Evolutionary conservation across 2,113 vertebrate genomes (phyloP).

Genomic region (Anolis carolinensis): DNA sequence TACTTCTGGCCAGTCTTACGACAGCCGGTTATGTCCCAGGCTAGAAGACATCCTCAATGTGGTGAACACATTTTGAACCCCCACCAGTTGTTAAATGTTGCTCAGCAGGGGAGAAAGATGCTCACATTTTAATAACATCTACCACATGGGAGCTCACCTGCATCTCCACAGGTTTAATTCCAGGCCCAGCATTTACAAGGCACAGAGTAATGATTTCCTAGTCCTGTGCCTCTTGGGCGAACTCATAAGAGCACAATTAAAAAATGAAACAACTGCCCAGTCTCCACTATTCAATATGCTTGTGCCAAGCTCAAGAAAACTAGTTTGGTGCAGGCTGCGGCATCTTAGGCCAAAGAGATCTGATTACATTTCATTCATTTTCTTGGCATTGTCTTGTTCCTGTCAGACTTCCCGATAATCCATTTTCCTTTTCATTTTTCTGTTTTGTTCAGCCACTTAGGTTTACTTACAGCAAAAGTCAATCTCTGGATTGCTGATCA

Average conservation of each 20-base stretch:
- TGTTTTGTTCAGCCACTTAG: slow-evolving; percentile 51
- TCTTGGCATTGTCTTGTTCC: slow-evolving; percentile 66
- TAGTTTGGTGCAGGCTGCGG: slow-evolving; percentile 45
- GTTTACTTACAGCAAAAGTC: slow-evolving; percentile 60
- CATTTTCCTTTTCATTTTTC: slow-evolving; percentile 68
- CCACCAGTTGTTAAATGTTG: not conserved
- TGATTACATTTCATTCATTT: slow-evolving; percentile 68
- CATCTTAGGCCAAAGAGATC: slow-evolving; percentile 57
- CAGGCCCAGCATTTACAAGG: slow-evolving; percentile 9
- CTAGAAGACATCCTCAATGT: not conserved
- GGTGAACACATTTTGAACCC: not conserved
- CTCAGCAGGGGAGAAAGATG: not conserved
- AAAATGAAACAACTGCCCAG: slow-evolving; percentile 1
- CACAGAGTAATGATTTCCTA: not conserved
- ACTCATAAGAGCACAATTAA: not conserved
- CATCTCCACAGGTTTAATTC: not conserved
- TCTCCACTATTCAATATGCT: not conserved
- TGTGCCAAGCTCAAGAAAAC: slow-evolving; percentile 47
- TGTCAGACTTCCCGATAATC: slow-evolving; percentile 67
- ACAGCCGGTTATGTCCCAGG: not conserved
- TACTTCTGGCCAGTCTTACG: too few species aligned
- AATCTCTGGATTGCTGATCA: slow-evolving; percentile 62
- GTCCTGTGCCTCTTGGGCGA: fast-evolving
- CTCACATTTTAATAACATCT: not conserved
- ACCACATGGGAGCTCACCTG: not conserved